These are phyloP conservation scores for Margarornis squamiger DNA, from an alignment of 2,797 vertebrate genomes.

Conservation along the genomic window DNA sequence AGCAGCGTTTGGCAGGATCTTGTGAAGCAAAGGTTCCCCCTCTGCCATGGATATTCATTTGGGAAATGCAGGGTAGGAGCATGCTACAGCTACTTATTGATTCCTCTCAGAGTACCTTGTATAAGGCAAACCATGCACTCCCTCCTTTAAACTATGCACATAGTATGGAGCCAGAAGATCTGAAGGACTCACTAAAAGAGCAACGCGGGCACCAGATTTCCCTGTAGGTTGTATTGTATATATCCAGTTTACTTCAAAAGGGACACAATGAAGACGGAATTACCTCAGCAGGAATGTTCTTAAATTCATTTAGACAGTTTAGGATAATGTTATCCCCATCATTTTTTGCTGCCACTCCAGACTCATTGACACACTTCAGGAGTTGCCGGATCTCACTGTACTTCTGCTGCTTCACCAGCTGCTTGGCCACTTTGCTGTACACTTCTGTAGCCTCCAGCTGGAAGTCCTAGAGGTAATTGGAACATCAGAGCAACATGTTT, in stretches of 20 bases:
- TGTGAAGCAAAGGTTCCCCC: neutral
- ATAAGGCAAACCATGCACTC: neutral
- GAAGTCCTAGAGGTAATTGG: slow-evolving; percentile 84
- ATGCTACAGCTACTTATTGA: neutral
- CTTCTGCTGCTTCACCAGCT: slow-evolving; percentile 84
- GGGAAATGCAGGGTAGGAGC: neutral
- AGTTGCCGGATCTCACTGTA: slow-evolving; percentile 88
- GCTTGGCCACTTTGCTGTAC: slow-evolving; percentile 87
- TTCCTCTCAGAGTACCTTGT: neutral
- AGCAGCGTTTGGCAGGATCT: neutral
- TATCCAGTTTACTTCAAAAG: neutral
- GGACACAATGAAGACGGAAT: neutral
- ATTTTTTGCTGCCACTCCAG: slow-evolving; percentile 87
- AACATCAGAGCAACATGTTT: neutral
- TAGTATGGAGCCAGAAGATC: neutral
- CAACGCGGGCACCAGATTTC: neutral
- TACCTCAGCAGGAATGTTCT: slow-evolving; percentile 87
- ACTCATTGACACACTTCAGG: slow-evolving; percentile 93
- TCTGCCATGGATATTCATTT: neutral
- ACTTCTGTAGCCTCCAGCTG: slow-evolving; percentile 90
- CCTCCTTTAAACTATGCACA: neutral
- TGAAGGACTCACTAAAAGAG: neutral
- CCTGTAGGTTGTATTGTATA: neutral
- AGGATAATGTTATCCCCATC: slow-evolving; percentile 92
- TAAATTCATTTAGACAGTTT: slow-evolving; percentile 84